A percentile compares a stretch with the other conserved stretches of the same genome.
These are phyloP conservation scores for Globodera rostochiensis DNA, from an alignment of 1,140 invertebrate genomes.

Conservation along the genomic window DNA sequence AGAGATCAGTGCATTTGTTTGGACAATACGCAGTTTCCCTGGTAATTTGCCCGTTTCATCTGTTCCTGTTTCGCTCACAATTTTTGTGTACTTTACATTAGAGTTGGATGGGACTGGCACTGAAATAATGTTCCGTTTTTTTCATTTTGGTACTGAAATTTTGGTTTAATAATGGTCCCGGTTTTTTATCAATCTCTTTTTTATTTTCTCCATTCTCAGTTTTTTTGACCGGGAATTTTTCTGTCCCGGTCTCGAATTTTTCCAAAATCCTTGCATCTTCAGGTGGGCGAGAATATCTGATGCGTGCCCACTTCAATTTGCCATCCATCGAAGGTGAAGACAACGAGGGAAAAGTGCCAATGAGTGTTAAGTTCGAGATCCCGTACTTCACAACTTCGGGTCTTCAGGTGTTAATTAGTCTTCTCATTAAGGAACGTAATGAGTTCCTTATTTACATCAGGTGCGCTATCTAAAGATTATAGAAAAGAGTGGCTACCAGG, in stretches of 20 bases:
- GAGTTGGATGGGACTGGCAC: too few species aligned
- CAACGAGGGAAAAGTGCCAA: slow-evolving; percentile 92
- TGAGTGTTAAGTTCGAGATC: slow-evolving; percentile 99
- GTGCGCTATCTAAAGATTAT: slow-evolving; percentile 97
- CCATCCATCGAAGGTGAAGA: slow-evolving; percentile 87
- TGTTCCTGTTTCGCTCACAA: too few species aligned
- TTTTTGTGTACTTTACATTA: too few species aligned
- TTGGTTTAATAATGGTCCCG: too few species aligned
- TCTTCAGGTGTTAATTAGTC: slow-evolving; percentile 66
- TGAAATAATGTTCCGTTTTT: too few species aligned
- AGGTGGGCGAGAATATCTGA: slow-evolving; percentile 95
- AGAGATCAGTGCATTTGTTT: slow-evolving; percentile 71
- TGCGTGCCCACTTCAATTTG: slow-evolving; percentile 96
- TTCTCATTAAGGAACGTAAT: neutral
- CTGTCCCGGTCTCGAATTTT: neutral
- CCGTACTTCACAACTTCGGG: slow-evolving; percentile 99
- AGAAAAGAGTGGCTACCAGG: slow-evolving; percentile 99
- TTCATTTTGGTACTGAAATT: too few species aligned
- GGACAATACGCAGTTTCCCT: slow-evolving; percentile 67
- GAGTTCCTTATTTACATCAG: slow-evolving; percentile 55
- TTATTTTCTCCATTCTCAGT: too few species aligned
- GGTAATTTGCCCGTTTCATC: slow-evolving; percentile 20
- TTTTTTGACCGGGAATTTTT: too few species aligned
- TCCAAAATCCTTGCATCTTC: slow-evolving; percentile 12
- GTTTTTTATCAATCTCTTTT: too few species aligned